These are phyloP conservation scores for Pardosa pseudoannulata DNA, from an alignment of 2,888 invertebrate species.

Conservation along the genomic window DNA sequence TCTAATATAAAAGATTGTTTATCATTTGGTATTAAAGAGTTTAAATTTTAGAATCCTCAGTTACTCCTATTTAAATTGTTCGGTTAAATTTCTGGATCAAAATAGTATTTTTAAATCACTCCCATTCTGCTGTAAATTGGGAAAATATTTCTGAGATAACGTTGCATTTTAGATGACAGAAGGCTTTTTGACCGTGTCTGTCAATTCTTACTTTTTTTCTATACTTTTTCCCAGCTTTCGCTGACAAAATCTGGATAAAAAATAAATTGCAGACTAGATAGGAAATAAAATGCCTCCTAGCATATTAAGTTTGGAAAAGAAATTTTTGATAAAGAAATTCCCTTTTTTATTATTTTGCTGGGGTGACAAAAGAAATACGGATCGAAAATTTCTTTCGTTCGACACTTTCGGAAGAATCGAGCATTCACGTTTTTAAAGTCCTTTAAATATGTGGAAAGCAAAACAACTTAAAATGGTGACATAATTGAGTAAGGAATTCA, in stretches of 20 bases:
- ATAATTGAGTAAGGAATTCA: neutral
- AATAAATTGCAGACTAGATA: conserved; percentile 32
- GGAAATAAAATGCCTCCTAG: conserved; percentile 60
- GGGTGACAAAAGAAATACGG: neutral
- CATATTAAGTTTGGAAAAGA: conserved; percentile 41
- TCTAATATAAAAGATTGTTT: too few species aligned
- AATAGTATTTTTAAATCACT: too few species aligned
- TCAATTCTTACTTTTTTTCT: conserved; percentile 21
- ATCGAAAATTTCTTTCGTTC: neutral
- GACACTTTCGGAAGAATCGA: neutral
- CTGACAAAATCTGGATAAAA: too few species aligned
- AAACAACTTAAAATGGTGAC: neutral
- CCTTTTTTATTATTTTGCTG: too few species aligned
- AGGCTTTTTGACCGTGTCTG: conserved; percentile 45
- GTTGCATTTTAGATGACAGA: conserved; percentile 33
- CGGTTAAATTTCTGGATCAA: too few species aligned
- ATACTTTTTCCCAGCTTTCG: neutral
- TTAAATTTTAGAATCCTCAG: too few species aligned
- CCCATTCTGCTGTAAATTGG: neutral
- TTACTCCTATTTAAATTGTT: too few species aligned
- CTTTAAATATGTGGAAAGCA: neutral
- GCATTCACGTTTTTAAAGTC: neutral
- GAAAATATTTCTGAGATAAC: neutral
- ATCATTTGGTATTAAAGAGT: too few species aligned
- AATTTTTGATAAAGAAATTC: conserved; percentile 6